These are phyloP conservation scores for Spermophilus dauricus DNA, from an alignment of 2,113 vertebrate genomes.

Conservation along the genomic window DNA sequence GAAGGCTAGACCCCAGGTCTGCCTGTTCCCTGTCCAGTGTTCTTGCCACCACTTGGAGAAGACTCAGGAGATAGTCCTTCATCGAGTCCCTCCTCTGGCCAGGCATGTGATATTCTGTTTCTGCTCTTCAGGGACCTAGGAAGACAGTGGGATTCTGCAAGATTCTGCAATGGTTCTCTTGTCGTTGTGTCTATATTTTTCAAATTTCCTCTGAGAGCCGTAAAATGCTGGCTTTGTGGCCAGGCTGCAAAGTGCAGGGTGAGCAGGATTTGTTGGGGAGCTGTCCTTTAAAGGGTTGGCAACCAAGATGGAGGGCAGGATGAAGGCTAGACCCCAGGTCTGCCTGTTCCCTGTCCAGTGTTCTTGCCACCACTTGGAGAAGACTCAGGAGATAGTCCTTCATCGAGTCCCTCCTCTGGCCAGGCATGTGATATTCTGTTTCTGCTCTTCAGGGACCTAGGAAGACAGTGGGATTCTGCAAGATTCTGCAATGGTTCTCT, in stretches of 20 bases:
- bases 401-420: not conserved
- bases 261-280: conserved; percentile 76
- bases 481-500: not conserved
- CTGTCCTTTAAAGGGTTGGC: conserved; percentile 53
- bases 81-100: not conserved
- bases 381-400: not conserved
- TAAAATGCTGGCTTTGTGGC: conserved; percentile 81
- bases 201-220: no score
- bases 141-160: not conserved
- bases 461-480: not conserved
- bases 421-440: not conserved
- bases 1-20: not conserved
- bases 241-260: conserved; percentile 75
- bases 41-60: not conserved
- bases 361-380: not conserved
- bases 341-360: not conserved
- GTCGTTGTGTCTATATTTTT: not conserved
- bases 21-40: not conserved
- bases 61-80: not conserved
- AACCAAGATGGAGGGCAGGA: not conserved
- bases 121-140: not conserved
- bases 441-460: no score
- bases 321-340: not conserved
- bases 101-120: not conserved
- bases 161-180: not conserved